These are phyloP conservation scores for Characodon lateralis DNA, from an alignment of 2,797 vertebrate genomes.

Conservation along the genomic window DNA sequence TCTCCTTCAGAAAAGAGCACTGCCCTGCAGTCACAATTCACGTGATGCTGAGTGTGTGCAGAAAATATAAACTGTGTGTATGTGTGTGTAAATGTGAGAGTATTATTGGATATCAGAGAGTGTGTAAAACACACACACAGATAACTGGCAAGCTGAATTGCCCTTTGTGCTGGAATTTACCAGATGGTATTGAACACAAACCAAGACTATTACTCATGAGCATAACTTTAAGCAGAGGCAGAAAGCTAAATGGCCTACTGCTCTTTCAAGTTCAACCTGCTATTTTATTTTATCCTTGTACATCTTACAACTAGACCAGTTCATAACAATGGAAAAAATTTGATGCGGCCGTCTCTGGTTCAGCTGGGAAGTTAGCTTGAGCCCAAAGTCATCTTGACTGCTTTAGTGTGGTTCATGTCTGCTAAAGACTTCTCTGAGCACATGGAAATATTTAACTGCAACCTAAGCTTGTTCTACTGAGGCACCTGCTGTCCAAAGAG, in stretches of 20 bases:
- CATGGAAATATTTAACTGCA: not conserved
- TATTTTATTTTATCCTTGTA: not conserved
- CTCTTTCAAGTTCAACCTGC: not conserved
- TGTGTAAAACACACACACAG: slow-evolving; percentile 25
- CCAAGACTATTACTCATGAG: slow-evolving; percentile 45
- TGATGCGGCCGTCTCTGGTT: not conserved
- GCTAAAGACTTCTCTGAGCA: not conserved
- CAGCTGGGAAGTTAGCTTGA: not conserved
- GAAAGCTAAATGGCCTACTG: not conserved
- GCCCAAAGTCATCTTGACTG: not conserved
- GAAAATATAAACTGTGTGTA: slow-evolving; percentile 8
- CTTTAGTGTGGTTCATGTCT: not conserved
- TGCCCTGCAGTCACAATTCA: slow-evolving; percentile 70
- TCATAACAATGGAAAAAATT: not conserved
- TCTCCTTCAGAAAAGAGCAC: slow-evolving; percentile 61
- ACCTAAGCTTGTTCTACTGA: not conserved
- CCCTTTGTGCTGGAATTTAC: slow-evolving; percentile 69
- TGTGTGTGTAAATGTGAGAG: slow-evolving; percentile 6
- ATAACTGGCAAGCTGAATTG: slow-evolving; percentile 65
- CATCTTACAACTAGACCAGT: not conserved
- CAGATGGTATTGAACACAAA: slow-evolving; percentile 71
- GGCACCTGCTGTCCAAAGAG: slow-evolving; percentile 1
- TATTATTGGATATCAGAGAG: slow-evolving; percentile 14
- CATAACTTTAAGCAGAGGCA: slow-evolving; percentile 9
- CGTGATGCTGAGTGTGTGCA: slow-evolving; percentile 53